Evolutionary conservation across 2,888 invertebrate species (phyloP).

Genomic region (Melipona beecheii): DNA sequence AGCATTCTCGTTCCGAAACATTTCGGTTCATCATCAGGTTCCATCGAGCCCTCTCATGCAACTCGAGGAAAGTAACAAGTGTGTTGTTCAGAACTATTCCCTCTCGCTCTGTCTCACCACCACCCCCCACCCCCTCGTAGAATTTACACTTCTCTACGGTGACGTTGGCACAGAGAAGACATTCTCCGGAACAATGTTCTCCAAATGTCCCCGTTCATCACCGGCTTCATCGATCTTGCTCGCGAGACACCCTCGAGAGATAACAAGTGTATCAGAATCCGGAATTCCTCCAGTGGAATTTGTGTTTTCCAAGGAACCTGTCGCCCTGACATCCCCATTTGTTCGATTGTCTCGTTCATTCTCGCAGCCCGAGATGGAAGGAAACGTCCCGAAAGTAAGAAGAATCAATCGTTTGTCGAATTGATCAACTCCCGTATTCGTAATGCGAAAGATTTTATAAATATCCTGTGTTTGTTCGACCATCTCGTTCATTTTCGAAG

Average conservation of each 20-base stretch:
- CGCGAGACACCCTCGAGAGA: slow-evolving; percentile 6
- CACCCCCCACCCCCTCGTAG: background rate
- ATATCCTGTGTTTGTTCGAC: too few species aligned
- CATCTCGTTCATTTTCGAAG: too few species aligned
- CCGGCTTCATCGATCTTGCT: slow-evolving; percentile 28
- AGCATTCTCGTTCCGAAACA: background rate
- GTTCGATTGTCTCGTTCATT: background rate
- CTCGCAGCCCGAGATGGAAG: background rate
- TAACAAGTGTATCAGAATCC: slow-evolving; percentile 24
- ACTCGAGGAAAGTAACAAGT: slow-evolving; percentile 34
- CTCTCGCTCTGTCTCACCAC: background rate
- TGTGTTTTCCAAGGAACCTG: background rate
- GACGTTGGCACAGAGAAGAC: slow-evolving; percentile 10
- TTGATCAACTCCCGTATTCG: too few species aligned
- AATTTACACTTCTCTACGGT: slow-evolving; percentile 26
- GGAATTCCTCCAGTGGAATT: background rate
- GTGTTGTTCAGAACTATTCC: slow-evolving; percentile 21
- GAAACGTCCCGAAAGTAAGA: background rate
- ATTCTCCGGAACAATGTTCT: slow-evolving; percentile 18
- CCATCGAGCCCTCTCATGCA: background rate
- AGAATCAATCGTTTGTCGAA: background rate
- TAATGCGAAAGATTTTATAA: too few species aligned
- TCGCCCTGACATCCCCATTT: background rate
- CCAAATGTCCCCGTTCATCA: slow-evolving; percentile 25
- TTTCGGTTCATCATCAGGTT: slow-evolving; percentile 12